Conservation (phyloP, 1,140 invertebrate species). For the Pomacea maculata region DNA sequence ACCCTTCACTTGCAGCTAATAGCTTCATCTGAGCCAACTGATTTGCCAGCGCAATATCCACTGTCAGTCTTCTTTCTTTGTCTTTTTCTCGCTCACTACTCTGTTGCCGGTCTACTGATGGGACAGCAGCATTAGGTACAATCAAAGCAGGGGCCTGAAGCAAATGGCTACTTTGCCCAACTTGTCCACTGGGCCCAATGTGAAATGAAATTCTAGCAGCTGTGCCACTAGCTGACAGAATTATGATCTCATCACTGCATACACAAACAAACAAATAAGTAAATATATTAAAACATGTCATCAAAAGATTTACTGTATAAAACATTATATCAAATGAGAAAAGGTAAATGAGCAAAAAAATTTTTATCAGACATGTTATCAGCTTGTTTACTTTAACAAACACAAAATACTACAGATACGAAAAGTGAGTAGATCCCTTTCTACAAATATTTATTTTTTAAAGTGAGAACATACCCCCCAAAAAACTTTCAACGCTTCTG, state of each 20-base stretch:
- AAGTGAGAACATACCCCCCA: neutral
- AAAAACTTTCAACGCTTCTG: no score
- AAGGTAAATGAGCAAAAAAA: no score
- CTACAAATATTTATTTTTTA: neutral
- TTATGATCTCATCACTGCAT: constrained; percentile 88
- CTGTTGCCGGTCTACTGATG: constrained; percentile 7
- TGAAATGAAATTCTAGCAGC: constrained; percentile 80
- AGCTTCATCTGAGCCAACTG: constrained; percentile 40
- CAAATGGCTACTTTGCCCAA: constrained; percentile 3
- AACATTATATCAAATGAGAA: no score
- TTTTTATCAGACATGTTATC: no score
- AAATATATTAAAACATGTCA: neutral
- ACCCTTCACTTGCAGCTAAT: constrained; percentile 19
- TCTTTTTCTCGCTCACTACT: constrained; percentile 51
- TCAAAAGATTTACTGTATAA: neutral
- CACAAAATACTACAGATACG: neutral
- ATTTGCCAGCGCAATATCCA: constrained; percentile 61
- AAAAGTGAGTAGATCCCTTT: neutral
- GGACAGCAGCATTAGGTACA: neutral
- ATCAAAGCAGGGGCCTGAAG: neutral
- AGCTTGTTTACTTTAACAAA: no score
- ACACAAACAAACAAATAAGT: constrained; percentile 53
- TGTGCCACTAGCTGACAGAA: constrained; percentile 91
- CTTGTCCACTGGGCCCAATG: constrained; percentile 32
- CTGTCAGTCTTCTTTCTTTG: constrained; percentile 54